phyloP scores from a whole-genome alignment of 2,113 vertebrate species.

The Microcebus jonahi region DNA sequence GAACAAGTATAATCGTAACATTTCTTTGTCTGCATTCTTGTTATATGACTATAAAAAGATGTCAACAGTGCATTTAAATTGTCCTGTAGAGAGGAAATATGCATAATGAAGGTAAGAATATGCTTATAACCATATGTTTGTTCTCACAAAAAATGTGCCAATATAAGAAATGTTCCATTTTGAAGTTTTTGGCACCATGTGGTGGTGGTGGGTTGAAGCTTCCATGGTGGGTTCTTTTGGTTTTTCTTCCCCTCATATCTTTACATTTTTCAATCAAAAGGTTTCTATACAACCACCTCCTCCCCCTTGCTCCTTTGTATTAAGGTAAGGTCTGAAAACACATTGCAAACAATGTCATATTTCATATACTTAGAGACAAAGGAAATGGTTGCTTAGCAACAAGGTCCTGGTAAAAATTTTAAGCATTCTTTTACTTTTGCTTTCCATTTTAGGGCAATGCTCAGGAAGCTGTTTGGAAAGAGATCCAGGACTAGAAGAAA shows the following conservation, averaged over 20 bases:
- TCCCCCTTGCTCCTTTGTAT: constrained; percentile 64
- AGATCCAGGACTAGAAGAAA: constrained; percentile 50
- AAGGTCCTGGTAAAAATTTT: constrained; percentile 55
- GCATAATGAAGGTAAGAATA: constrained; percentile 69
- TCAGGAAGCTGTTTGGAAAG: constrained; percentile 68
- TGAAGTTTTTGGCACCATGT: constrained; percentile 51
- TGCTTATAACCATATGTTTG: constrained; percentile 70
- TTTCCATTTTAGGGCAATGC: constrained; percentile 70
- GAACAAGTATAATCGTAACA: background rate
- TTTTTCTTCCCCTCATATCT: background rate
- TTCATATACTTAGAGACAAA: constrained; percentile 78
- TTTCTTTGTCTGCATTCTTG: constrained; percentile 62
- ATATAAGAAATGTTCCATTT: constrained; percentile 59
- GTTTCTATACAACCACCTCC: constrained; percentile 52
- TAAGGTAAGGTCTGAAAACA: constrained; percentile 60
- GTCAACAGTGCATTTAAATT: constrained; percentile 47
- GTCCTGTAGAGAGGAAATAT: constrained; percentile 62
- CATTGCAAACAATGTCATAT: constrained; percentile 79
- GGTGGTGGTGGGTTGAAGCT: constrained; percentile 66
- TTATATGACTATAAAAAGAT: constrained; percentile 66
- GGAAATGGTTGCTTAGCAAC: constrained; percentile 86
- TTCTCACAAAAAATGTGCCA: constrained; percentile 54
- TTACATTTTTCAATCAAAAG: constrained; percentile 55
- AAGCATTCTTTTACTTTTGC: constrained; percentile 79
- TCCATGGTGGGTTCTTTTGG: background rate